phyloP scores from a whole-genome alignment of 2,888 invertebrate genomes.

The Diachrysia chrysitis region DNA sequence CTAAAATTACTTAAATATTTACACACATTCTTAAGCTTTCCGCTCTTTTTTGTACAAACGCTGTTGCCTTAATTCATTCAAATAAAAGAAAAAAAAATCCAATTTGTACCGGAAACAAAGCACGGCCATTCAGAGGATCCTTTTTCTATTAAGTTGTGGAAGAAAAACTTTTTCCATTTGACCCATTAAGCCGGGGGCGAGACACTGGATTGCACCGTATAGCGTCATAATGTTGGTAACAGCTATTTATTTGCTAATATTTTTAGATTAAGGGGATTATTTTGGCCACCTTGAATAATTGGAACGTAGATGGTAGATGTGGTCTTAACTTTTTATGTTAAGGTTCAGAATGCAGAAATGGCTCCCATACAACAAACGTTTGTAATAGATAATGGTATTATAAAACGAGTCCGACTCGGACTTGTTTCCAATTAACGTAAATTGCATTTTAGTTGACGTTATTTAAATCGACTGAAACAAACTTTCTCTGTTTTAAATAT shows the following conservation, averaged over 20 bases:
- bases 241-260: slow-evolving; percentile 38
- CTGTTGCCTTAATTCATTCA: slow-evolving; percentile 63
- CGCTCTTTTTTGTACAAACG: slow-evolving; percentile 13
- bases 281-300: slow-evolving; percentile 11
- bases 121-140: slow-evolving; percentile 56
- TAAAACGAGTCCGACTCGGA: too few relatives aligned
- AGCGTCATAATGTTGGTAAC: slow-evolving; percentile 51
- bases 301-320: not conserved
- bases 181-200: slow-evolving; percentile 59
- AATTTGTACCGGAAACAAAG: slow-evolving; percentile 70
- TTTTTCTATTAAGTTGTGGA: slow-evolving; percentile 68
- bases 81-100: slow-evolving; percentile 61
- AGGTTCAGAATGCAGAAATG: too few relatives aligned
- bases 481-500: too few relatives aligned
- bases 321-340: not conserved
- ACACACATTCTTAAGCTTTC: not conserved
- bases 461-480: too few relatives aligned
- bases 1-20: not conserved
- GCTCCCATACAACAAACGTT: too few relatives aligned
- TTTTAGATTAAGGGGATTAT: slow-evolving; percentile 12
- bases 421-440: too few relatives aligned
- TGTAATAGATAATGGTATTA: too few relatives aligned
- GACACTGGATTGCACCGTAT: slow-evolving; percentile 46
- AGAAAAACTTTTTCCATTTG: slow-evolving; percentile 69
- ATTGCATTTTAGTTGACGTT: too few relatives aligned